phyloP scores from a whole-genome alignment of 2,113 vertebrate species.

The Tauraco erythrolophus region DNA sequence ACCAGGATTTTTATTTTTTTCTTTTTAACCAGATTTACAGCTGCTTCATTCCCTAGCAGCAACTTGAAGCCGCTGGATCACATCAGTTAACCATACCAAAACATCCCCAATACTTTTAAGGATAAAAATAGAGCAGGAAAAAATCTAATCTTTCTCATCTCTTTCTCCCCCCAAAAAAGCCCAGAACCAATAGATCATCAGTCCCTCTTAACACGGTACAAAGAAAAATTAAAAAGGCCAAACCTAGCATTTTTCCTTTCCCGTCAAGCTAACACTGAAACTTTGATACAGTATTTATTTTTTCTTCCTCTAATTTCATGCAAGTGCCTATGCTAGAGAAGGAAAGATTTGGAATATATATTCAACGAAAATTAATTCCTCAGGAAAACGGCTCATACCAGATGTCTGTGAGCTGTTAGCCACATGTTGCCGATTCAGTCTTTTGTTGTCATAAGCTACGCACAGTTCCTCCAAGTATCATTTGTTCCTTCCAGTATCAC shows the following conservation, averaged over 20 bases:
- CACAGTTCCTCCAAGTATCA: not conserved
- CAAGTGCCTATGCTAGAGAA: not conserved
- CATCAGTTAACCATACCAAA: not conserved
- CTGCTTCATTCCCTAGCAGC: not conserved
- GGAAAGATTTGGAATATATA: not conserved
- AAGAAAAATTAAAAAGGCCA: not conserved
- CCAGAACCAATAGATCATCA: not conserved
- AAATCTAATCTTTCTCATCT: not conserved
- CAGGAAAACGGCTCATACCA: not conserved
- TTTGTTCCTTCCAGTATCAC: not conserved
- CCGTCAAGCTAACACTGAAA: not conserved
- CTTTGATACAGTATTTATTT: not conserved
- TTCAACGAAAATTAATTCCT: not conserved
- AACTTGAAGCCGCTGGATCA: not conserved
- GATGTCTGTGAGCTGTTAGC: conserved; percentile 9
- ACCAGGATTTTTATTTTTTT: not conserved
- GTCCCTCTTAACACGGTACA: not conserved
- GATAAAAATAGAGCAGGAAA: not conserved
- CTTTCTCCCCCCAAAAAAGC: not conserved
- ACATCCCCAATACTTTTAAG: not conserved
- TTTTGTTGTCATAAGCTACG: conserved; percentile 14
- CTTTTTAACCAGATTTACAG: not conserved
- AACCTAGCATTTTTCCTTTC: not conserved
- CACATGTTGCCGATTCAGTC: not conserved
- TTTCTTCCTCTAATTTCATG: conserved; percentile 19